Conservation (phyloP, 1,140 invertebrate genomes). For the Parapsyche elsis region DNA sequence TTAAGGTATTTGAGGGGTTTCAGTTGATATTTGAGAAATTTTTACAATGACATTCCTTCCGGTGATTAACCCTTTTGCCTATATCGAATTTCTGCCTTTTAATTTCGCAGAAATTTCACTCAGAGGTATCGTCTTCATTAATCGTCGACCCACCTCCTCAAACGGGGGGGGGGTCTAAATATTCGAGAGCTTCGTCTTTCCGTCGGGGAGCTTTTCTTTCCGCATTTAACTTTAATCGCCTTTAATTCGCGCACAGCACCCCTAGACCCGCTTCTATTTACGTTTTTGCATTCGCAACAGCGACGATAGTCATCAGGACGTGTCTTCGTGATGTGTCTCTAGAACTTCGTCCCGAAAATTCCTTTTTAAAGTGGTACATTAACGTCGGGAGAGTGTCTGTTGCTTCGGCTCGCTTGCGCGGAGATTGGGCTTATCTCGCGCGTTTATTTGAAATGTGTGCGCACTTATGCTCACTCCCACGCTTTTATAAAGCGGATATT, state of each 20-base stretch:
- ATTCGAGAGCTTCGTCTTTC: too few species aligned
- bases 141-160: too few species aligned
- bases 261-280: neutral
- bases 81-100: neutral
- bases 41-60: too few species aligned
- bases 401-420: neutral
- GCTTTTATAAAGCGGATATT: neutral
- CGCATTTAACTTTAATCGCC: constrained; percentile 13
- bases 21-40: too few species aligned
- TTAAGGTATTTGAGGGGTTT: too few species aligned
- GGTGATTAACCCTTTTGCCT: too few species aligned
- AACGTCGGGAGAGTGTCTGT: neutral
- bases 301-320: neutral
- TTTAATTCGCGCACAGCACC: neutral
- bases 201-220: too few species aligned
- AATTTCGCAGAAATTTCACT: neutral
- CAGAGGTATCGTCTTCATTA: neutral
- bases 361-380: constrained; percentile 2
- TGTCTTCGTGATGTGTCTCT: neutral
- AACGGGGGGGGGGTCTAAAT: too few species aligned
- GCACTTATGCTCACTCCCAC: too few species aligned
- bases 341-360: neutral
- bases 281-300: neutral
- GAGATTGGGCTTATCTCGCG: neutral
- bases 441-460: too few species aligned